Evolutionary conservation across 2,888 invertebrate genomes (phyloP), one percentile per base, ranked within the genome.

Genomic region (Lycocerus yunnanus): DNA sequence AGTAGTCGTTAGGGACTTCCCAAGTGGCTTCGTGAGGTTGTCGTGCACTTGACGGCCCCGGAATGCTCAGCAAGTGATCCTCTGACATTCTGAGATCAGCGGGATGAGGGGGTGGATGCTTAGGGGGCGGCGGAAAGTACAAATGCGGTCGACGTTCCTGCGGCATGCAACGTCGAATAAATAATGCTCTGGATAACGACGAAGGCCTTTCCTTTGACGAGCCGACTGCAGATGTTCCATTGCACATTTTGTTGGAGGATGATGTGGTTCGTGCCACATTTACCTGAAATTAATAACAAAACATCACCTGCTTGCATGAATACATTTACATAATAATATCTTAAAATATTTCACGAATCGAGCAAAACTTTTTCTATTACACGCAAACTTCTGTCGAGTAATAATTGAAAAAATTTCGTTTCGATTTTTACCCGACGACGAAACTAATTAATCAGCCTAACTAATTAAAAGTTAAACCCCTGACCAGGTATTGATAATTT

Each of bases 51-150:
- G 85, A 85, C 72, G 83, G 81, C 21, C 83, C 82, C 61, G 83
- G 82, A n/a, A 83, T 81, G 75, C 83, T 82, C 74, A 84, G 81
- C 76, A 83, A 81, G 75, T 84, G 85, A 74, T 85, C 84, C 74
- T 84, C 81, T 78, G 81, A 80, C 85, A 86, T 84, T 80, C 80
- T 85, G 75, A 83, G 81, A 79, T 82, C 84, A 78, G 84, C 83
- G 77, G 83, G 85, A 78, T 84, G 86, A 68, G 89, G 88, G 65
- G 92, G 92, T 78, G 92, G 92, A 85, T 92, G 93, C 76, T 92
- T 91, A 78, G 93, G 93, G 80, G 94, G 93, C 75, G 93, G 93
- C 78, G 93, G 92, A 86, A 94, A 93, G 88, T 93, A 92, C 87
- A 94, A 90, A 89, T 88, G 88, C 73, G 89, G 88, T 77, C 88